Evolutionary conservation across 2,797 vertebrate genomes (phyloP).

Genomic region (Potorous gilbertii): DNA sequence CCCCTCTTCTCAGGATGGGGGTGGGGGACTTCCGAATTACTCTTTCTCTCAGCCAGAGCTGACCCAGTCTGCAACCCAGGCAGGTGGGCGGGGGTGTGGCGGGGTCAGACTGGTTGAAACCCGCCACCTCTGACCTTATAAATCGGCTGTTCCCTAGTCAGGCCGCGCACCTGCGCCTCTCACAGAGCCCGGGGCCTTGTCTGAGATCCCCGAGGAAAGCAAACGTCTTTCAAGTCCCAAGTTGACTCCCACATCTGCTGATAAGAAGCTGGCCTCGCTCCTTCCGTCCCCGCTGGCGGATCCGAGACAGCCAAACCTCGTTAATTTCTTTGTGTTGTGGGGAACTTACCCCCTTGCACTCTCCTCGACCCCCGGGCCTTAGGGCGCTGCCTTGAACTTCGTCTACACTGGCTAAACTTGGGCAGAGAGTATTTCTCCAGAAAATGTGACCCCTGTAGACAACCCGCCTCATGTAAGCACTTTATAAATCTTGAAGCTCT

Average conservation of each 20-base stretch:
- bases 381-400: not conserved
- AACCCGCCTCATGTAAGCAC: not conserved
- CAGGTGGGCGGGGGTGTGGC: not conserved
- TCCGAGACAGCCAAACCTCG: slow-evolving; percentile 78
- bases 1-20: not conserved
- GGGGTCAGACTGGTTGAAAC: not conserved
- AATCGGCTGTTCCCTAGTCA: slow-evolving; percentile 17
- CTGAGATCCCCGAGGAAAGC: not conserved
- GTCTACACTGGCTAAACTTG: not conserved
- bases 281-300: not conserved
- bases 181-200: not conserved
- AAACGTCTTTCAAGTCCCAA: slow-evolving; percentile 7
- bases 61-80: not conserved
- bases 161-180: slow-evolving; percentile 52
- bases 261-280: not conserved
- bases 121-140: not conserved
- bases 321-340: slow-evolving; percentile 78
- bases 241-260: not conserved
- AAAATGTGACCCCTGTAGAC: not conserved
- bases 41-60: not conserved
- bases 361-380: slow-evolving; percentile 58
- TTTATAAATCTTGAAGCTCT: not conserved
- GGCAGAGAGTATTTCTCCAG: not conserved
- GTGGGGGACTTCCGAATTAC: not conserved
- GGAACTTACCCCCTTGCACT: slow-evolving; percentile 66